These are phyloP conservation scores for Siphamia tubifer DNA, from an alignment of 2,113 vertebrate species.

Conservation along the genomic window DNA sequence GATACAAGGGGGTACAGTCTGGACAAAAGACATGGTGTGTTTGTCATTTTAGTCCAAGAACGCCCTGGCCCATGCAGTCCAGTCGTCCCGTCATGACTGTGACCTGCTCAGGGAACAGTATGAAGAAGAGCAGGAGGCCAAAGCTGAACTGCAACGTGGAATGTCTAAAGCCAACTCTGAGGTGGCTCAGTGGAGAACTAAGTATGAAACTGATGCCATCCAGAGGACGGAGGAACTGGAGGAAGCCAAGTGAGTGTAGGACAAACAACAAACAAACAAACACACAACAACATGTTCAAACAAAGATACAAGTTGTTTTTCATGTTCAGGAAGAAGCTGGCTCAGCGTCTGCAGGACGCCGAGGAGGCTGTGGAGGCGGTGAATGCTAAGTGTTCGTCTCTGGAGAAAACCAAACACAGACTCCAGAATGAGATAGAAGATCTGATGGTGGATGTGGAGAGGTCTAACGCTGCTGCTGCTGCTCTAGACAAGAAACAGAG, in stretches of 20 bases:
- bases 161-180: slow-evolving; percentile 88
- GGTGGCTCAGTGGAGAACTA: slow-evolving; percentile 91
- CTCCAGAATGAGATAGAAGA: slow-evolving; percentile 87
- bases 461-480: slow-evolving; percentile 70
- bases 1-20: neutral
- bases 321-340: slow-evolving; percentile 83
- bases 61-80: slow-evolving; percentile 82
- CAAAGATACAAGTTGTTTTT: neutral
- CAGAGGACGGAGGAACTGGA: slow-evolving; percentile 92
- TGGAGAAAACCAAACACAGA: slow-evolving; percentile 87
- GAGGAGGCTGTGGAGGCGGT: slow-evolving; percentile 83
- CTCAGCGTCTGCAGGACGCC: slow-evolving; percentile 82
- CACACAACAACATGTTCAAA: neutral
- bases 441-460: slow-evolving; percentile 83
- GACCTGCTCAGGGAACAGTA: slow-evolving; percentile 86
- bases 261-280: neutral
- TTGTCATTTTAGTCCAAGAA: slow-evolving; percentile 77
- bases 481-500: slow-evolving; percentile 86
- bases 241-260: slow-evolving; percentile 88
- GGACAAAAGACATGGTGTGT: too few relatives aligned
- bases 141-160: slow-evolving; percentile 79
- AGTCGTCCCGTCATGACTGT: slow-evolving; percentile 84
- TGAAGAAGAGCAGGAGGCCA: slow-evolving; percentile 86
- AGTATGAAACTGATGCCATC: slow-evolving; percentile 94
- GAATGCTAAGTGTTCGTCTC: slow-evolving; percentile 84